These are phyloP conservation scores for Daphoenositta chrysoptera DNA, from an alignment of 2,113 vertebrate genomes.

Conservation along the genomic window DNA sequence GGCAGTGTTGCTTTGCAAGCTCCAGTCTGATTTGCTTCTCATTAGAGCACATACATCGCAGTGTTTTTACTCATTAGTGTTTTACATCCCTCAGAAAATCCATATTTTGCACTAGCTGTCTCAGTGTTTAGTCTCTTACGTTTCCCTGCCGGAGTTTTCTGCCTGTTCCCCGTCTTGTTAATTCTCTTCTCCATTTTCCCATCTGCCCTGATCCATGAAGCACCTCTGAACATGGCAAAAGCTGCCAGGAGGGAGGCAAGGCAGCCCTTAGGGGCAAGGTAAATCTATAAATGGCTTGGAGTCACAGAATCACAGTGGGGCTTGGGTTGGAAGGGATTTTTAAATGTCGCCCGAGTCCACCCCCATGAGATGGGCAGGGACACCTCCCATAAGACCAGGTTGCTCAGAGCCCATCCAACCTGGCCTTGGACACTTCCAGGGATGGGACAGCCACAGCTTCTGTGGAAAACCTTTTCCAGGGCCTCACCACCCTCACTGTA, in stretches of 20 bases:
- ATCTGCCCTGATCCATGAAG: not conserved
- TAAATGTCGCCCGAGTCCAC: not conserved
- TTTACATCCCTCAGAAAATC: conserved; percentile 36
- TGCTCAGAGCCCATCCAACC: not conserved
- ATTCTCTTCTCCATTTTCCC: not conserved
- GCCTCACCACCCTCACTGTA: not conserved
- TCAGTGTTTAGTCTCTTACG: conserved; percentile 3
- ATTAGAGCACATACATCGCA: not conserved
- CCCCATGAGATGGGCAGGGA: not conserved
- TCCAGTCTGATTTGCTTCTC: conserved; percentile 21
- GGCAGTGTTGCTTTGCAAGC: not conserved
- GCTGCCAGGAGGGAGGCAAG: not conserved
- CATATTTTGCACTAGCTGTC: not conserved
- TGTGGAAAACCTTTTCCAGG: not conserved
- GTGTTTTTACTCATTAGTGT: conserved; percentile 41
- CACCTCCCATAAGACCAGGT: accelerated
- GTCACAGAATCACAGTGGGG: not conserved
- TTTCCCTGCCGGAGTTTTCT: not conserved
- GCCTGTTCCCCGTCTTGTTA: not conserved
- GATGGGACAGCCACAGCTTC: not conserved
- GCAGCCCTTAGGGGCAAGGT: not conserved
- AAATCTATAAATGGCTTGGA: not conserved
- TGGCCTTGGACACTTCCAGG: not conserved
- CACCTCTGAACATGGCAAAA: not conserved
- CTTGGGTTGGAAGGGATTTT: not conserved